Evolutionary conservation across 2,797 vertebrate species (phyloP).

Genomic region (Anguilla obscura): DNA sequence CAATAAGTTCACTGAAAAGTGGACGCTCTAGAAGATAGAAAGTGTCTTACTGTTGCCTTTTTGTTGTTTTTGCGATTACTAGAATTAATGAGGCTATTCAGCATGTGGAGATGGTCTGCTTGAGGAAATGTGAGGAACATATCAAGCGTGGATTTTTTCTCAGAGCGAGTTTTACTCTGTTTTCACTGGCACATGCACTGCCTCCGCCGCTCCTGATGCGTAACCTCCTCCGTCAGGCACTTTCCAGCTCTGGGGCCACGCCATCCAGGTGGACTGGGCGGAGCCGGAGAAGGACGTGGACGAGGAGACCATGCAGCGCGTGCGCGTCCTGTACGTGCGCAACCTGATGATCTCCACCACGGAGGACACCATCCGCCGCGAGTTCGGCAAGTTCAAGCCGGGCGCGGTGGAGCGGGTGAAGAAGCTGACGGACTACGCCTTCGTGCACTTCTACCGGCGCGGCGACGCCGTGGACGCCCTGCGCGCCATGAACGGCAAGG

Average conservation of each 20-base stretch:
- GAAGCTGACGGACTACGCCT: conserved; percentile 91
- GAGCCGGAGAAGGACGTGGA: conserved; percentile 89
- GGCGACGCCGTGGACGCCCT: conserved; percentile 85
- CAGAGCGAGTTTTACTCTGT: neutral
- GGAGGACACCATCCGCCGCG: conserved; percentile 83
- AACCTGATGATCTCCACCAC: conserved; percentile 89
- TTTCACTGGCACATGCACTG: neutral
- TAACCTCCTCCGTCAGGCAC: conserved; percentile 69
- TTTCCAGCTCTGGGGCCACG: conserved; percentile 87
- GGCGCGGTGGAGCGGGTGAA: conserved; percentile 90
- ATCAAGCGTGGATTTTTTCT: neutral
- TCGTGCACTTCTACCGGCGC: conserved; percentile 86
- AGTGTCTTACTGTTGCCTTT: neutral
- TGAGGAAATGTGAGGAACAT: no score
- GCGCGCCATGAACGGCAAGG: conserved; percentile 81
- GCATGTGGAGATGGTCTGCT: neutral
- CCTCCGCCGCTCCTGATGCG: neutral
- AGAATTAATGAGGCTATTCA: neutral
- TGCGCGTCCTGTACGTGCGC: conserved; percentile 85
- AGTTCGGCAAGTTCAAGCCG: conserved; percentile 86
- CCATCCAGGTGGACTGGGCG: conserved; percentile 93
- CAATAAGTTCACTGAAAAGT: neutral
- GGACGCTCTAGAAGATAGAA: neutral
- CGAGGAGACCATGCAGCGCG: conserved; percentile 89
- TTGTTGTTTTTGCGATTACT: neutral